A percentile compares a stretch with the other conserved stretches of the same genome.
Conservation (phyloP, 35 echinoderm and acorn worm species). For the Lytechinus pictus region DNA sequence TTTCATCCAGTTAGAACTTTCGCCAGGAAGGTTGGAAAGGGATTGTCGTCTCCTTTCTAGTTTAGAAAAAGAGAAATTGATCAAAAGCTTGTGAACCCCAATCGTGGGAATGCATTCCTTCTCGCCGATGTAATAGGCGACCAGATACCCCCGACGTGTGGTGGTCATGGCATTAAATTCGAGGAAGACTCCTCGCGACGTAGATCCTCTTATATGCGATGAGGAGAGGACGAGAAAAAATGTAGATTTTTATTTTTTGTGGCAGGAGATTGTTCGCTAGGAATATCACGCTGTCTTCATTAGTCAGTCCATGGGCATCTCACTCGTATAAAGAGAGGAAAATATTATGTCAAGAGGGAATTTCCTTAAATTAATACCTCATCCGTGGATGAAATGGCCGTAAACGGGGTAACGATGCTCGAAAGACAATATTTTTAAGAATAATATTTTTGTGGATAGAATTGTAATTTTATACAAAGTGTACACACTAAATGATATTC, state of each 20-base stretch:
- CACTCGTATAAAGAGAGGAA: not conserved
- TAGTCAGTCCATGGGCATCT: not conserved
- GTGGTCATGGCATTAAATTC: not conserved
- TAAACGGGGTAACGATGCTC: no score
- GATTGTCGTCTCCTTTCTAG: conserved; percentile 2
- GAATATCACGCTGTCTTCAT: conserved; percentile 2
- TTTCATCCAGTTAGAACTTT: conserved; percentile 14
- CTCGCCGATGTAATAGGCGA: not conserved
- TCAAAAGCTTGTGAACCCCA: not conserved
- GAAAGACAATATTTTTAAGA: no score
- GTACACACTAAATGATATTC: no score
- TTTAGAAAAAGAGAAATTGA: not conserved
- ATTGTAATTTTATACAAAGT: no score
- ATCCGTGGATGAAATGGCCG: no score
- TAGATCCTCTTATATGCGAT: not conserved
- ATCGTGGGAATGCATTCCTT: not conserved
- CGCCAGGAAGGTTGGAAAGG: not conserved
- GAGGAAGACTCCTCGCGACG: not conserved
- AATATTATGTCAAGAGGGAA: not conserved
- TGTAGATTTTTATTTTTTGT: not conserved
- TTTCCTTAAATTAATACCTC: not conserved
- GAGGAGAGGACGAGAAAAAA: not conserved
- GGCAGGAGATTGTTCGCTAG: not conserved
- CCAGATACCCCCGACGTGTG: not conserved
- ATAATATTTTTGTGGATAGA: no score